These are phyloP conservation scores for Tympanoctomys barrerae DNA, from an alignment of 2,797 vertebrate species.

Conservation along the genomic window DNA sequence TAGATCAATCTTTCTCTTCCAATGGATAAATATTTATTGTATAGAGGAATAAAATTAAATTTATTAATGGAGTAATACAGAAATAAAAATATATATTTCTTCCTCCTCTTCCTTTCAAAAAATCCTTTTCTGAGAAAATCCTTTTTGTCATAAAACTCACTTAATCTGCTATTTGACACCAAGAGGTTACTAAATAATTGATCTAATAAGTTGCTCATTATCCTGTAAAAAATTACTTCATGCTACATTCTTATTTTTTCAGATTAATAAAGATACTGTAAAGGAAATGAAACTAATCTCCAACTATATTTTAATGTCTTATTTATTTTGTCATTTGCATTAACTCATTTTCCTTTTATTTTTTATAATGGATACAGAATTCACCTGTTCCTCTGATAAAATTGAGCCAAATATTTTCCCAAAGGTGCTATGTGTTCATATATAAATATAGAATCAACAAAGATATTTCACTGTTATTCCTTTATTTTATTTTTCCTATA, in stretches of 20 bases:
- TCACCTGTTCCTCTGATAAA: slow-evolving; percentile 20
- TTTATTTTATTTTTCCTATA: slow-evolving; percentile 9
- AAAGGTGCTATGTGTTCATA: slow-evolving; percentile 15
- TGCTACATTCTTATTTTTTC: slow-evolving; percentile 36
- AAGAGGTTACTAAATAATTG: not conserved
- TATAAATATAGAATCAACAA: slow-evolving; percentile 27
- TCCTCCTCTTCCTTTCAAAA: slow-evolving; percentile 35
- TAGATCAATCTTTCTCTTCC: slow-evolving; percentile 14
- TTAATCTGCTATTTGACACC: not conserved
- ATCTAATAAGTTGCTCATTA: not conserved
- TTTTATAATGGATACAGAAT: not conserved
- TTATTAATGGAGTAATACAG: not conserved
- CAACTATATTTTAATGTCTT: slow-evolving; percentile 34
- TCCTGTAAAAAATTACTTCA: slow-evolving; percentile 4
- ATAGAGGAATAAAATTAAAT: slow-evolving; percentile 4
- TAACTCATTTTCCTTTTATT: slow-evolving; percentile 29
- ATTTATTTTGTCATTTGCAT: not conserved
- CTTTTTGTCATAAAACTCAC: slow-evolving; percentile 4
- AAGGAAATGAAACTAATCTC: slow-evolving; percentile 1
- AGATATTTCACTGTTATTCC: not conserved
- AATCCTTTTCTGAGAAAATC: slow-evolving; percentile 42
- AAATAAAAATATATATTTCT: slow-evolving; percentile 5
- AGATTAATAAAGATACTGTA: not conserved
- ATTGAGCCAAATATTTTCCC: slow-evolving; percentile 37
- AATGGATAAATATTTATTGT: not conserved